Percentiles rank a stretch among this genome's conserved stretches.
These are phyloP conservation scores for Helicoverpa zea DNA, from an alignment of 1,140 invertebrate genomes.

Conservation along the genomic window DNA sequence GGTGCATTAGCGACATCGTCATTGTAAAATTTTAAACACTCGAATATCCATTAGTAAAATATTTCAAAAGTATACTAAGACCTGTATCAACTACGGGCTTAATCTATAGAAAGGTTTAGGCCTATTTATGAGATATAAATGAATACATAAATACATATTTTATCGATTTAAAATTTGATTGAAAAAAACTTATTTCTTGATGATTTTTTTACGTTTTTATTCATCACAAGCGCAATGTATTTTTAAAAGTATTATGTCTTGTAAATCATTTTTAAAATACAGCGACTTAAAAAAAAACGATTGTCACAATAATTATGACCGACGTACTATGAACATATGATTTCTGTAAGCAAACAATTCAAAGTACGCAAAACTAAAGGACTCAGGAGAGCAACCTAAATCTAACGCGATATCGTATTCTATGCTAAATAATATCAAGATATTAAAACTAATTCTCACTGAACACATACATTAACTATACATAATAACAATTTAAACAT, in stretches of 20 bases:
- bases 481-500: constrained; percentile 30
- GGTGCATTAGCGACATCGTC: constrained; percentile 74
- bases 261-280: not conserved
- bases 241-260: not conserved
- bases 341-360: constrained; percentile 31
- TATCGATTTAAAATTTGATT: not conserved
- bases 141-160: constrained; percentile 21
- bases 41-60: constrained; percentile 69
- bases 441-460: constrained; percentile 71
- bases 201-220: not conserved
- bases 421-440: constrained; percentile 69
- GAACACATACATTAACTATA: constrained; percentile 66
- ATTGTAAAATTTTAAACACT: constrained; percentile 69
- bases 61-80: constrained; percentile 75
- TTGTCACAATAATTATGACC: constrained; percentile 1
- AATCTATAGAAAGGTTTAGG: constrained; percentile 80
- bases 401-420: constrained; percentile 54
- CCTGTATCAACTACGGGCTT: constrained; percentile 82
- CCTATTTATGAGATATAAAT: constrained; percentile 66
- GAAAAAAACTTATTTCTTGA: not conserved
- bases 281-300: not conserved
- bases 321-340: not conserved
- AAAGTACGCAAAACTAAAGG: constrained; percentile 25
- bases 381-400: constrained; percentile 59
- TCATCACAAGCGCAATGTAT: not conserved